Conservation (phyloP, 2,888 invertebrate species). For the Netelia melanura region DNA sequence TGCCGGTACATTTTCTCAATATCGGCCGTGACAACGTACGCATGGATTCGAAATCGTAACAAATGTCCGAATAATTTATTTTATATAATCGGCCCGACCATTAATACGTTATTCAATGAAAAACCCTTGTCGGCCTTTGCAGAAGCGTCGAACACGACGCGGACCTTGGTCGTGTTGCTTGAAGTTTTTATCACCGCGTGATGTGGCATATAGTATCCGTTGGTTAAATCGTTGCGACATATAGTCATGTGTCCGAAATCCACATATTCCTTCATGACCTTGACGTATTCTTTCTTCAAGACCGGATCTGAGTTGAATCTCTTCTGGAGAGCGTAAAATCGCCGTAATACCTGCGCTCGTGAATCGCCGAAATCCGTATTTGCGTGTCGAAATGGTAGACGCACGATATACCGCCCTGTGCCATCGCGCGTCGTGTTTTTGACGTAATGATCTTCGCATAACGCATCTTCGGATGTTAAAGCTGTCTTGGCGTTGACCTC, state of each 20-base stretch:
- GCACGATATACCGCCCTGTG: conserved; percentile 38
- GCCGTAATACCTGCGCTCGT: conserved; percentile 60
- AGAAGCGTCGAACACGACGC: conserved; percentile 36
- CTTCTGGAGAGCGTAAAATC: conserved; percentile 53
- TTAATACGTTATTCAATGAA: conserved; percentile 20
- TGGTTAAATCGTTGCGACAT: no score
- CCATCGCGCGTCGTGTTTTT: neutral
- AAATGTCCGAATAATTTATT: conserved; percentile 7
- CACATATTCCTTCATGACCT: conserved; percentile 64
- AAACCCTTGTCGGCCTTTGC: conserved; percentile 13
- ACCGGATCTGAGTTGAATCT: conserved; percentile 40
- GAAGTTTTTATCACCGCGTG: conserved; percentile 52
- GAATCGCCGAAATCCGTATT: conserved; percentile 60
- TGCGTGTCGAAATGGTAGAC: conserved; percentile 27
- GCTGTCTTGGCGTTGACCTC: neutral
- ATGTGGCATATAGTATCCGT: conserved; percentile 30
- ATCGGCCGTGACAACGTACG: conserved; percentile 58
- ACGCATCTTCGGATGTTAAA: conserved; percentile 18
- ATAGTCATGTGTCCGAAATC: conserved; percentile 53
- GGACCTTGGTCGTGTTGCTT: conserved; percentile 41
- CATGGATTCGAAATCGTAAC: conserved; percentile 50
- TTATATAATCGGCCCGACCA: conserved; percentile 34
- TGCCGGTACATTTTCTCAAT: conserved; percentile 63
- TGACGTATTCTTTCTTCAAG: conserved; percentile 50
- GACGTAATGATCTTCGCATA: conserved; percentile 28